Evolutionary conservation across 2,797 vertebrate species (phyloP), one percentile per base, ranked within the genome.

Genomic region (Odontamblyopus rebecca): DNA sequence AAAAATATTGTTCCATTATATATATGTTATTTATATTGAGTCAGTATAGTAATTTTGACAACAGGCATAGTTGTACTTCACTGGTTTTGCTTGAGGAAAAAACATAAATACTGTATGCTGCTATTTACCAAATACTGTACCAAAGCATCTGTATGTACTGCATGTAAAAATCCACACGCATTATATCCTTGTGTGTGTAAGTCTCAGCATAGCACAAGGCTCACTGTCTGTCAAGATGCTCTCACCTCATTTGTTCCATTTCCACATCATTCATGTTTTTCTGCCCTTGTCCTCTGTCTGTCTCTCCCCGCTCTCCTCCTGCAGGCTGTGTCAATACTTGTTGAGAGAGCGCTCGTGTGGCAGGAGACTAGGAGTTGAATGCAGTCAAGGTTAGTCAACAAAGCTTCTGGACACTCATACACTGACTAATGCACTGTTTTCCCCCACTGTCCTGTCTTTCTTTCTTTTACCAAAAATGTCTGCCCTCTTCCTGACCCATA

Each of bases 281-380:
- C 70, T 69, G 68, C 70, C 79, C 79, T 66, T 80, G 74, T 89
- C 81, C 82, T 86, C 57, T 86, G 68, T 85, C 18, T 83, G 70
- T 74, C 51, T 74, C 79, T 77, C 69, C 74, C 84, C 77, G 71
- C 88, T 89, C 85, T 83, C 87, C 79, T 89, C 82, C 86, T 81
- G 82, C 89, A 92, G 90, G 89, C 87, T 89, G 86, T 93, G 89
- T 93, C 93, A 93, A 88, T 93, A 89, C 91, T 89, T 92, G 90
- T 92, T 92, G 87, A 89, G 89, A 82, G 87, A 89, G 89, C 81
- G 77, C 86, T 82, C 80, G 79, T 80, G 84, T 92, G 89, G 87
- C 89, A 82, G 78, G 76, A 83, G 86, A 85, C 88, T 86, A 87
- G 86, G 87, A 91, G 84, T 86, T 92, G 90, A 92, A 92, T 89